Conservation (phyloP, 2,888 invertebrate species). For the Troides oblongomaculatus region DNA sequence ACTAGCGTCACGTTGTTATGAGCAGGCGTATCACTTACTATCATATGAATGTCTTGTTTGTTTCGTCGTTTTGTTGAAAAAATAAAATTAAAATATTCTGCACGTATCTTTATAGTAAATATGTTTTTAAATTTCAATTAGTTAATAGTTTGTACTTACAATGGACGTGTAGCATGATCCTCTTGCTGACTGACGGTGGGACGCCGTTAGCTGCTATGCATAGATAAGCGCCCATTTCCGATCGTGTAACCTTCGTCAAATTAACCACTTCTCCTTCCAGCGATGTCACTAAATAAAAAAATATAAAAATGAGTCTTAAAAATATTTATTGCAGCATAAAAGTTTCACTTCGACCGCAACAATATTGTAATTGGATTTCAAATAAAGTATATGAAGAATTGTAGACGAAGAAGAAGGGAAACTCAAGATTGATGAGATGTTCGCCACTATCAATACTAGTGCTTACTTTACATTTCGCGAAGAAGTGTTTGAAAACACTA, state of each 20-base stretch:
- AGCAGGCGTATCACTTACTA: no score
- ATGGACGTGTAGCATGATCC: conserved; percentile 94
- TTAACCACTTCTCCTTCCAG: conserved; percentile 90
- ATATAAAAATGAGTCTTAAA: conserved; percentile 6
- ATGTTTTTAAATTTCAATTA: not conserved
- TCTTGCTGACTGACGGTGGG: conserved; percentile 92
- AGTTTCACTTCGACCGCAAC: not conserved
- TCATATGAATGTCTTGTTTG: no score
- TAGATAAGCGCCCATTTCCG: conserved; percentile 93
- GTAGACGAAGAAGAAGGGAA: not conserved
- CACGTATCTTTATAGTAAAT: not conserved
- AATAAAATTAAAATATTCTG: not conserved
- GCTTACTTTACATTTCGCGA: conserved; percentile 74
- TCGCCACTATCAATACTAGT: conserved; percentile 57
- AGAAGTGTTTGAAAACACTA: conserved; percentile 72
- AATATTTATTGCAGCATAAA: not conserved
- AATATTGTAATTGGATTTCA: not conserved
- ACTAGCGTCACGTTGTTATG: no score
- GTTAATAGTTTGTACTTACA: conserved; percentile 83
- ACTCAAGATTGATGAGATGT: conserved; percentile 19
- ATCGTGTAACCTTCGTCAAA: conserved; percentile 91
- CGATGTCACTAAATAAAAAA: conserved; percentile 76
- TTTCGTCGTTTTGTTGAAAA: no score
- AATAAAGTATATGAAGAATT: not conserved
- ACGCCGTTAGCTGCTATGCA: conserved; percentile 94